Conservation (phyloP, 2,888 invertebrate genomes). For the Amphipyra berbera region DNA sequence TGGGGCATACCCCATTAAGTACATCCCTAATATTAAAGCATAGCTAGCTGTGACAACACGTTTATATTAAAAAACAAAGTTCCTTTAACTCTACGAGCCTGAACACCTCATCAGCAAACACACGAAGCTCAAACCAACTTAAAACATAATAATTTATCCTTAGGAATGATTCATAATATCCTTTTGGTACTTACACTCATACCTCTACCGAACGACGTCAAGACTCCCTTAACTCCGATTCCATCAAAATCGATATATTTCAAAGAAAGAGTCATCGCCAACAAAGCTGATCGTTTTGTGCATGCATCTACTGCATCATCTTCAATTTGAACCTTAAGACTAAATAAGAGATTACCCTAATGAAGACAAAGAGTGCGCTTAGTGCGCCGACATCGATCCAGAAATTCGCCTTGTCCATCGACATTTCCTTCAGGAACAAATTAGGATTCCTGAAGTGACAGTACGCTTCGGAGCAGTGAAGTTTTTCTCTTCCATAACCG, state of each 20-base stretch:
- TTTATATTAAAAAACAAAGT: constrained; percentile 42
- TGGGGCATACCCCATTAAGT: constrained; percentile 49
- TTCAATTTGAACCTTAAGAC: constrained; percentile 94
- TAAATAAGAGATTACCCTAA: constrained; percentile 94
- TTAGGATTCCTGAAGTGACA: constrained; percentile 95
- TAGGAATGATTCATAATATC: constrained; percentile 61
- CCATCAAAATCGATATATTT: constrained; percentile 52
- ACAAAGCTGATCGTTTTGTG: constrained; percentile 68
- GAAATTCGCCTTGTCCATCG: constrained; percentile 94
- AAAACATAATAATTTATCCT: constrained; percentile 46
- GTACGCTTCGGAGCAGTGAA: constrained; percentile 95
- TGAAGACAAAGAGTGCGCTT: constrained; percentile 93
- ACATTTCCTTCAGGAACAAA: constrained; percentile 96
- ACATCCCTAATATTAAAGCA: constrained; percentile 58
- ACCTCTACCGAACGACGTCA: constrained; percentile 28
- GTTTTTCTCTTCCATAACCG: constrained; percentile 94
- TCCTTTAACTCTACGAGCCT: constrained; percentile 30
- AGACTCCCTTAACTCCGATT: constrained; percentile 55
- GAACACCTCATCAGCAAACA: constrained; percentile 47
- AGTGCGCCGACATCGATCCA: constrained; percentile 96
- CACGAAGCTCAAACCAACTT: constrained; percentile 47
- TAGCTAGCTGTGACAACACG: constrained; percentile 58
- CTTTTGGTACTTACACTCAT: constrained; percentile 41
- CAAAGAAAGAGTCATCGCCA: constrained; percentile 49
- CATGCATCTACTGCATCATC: constrained; percentile 85